Percentiles rank a stretch among this genome's conserved stretches.
phyloP scores from a whole-genome alignment of 2,888 invertebrate genomes.

The Orthosia gothica region DNA sequence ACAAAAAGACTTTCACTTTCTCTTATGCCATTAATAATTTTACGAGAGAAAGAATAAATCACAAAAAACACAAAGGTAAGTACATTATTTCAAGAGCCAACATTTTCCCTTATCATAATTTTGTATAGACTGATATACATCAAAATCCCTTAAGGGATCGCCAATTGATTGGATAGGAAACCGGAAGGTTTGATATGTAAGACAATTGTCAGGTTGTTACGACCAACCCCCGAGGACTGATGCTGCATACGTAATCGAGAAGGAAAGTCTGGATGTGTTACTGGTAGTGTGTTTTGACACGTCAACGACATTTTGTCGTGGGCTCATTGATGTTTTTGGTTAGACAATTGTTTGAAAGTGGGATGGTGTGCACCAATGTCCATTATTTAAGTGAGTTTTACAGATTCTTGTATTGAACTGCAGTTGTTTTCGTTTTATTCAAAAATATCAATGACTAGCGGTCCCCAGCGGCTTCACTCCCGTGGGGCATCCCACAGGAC shows the following conservation, averaged over 20 bases:
- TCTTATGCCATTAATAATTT: too few relatives aligned
- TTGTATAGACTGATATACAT: slow-evolving; percentile 2
- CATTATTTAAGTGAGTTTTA: background rate
- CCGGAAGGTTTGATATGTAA: slow-evolving; percentile 62
- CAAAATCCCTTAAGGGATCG: slow-evolving; percentile 50
- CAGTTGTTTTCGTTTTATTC: too few relatives aligned
- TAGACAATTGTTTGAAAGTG: background rate
- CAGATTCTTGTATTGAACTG: too few relatives aligned
- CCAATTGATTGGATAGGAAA: slow-evolving; percentile 72
- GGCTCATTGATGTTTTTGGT: background rate
- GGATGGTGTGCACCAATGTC: background rate
- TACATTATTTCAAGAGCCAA: background rate
- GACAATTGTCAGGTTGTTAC: slow-evolving; percentile 67
- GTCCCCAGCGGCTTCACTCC: too few relatives aligned
- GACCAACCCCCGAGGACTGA: slow-evolving; percentile 41
- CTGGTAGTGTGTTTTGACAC: slow-evolving; percentile 22
- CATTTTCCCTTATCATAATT: background rate
- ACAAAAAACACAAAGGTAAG: too few relatives aligned
- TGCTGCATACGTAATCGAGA: slow-evolving; percentile 68
- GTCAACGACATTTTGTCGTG: background rate
- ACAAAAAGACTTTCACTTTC: too few relatives aligned
- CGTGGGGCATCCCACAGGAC: too few relatives aligned
- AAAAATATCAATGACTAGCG: too few relatives aligned
- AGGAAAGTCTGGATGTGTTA: slow-evolving; percentile 17
- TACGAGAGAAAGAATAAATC: too few relatives aligned